Evolutionary conservation across 2,797 vertebrate genomes (phyloP), one percentile per base, ranked within the genome.

Genomic region (Myioborus miniatus): DNA sequence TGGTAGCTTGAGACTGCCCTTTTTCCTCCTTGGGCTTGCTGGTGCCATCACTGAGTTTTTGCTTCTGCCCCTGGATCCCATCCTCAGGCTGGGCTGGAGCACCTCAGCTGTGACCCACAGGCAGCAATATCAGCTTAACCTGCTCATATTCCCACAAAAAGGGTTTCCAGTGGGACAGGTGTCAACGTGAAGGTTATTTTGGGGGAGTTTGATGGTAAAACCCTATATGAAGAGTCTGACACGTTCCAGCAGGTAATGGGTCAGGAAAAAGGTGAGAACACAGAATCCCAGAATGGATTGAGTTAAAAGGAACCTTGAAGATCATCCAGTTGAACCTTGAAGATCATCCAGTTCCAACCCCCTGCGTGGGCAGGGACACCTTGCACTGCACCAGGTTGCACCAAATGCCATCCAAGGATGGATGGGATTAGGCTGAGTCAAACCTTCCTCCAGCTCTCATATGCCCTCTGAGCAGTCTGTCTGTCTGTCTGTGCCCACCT

Each of bases 161-260:
- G 20, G 29, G 29, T 13, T 64, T 56, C 43, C 49, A 47, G 30
- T 30, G 27, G 22, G 58, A 43, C 8, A 7, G 9, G 19, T 8
- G 34, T 36, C 34, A 36, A 36, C 34, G 34, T 47, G 62, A 32
- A 53, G 15, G 22, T 49, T 62, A 19, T 67, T 72, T 9, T 2
- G 4, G n/a, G 32, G 8, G 1, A 6, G 3, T 67, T 70, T 46
- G n/a, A 8, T 21, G 7, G 65, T 3, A 79, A 89, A 79, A 16
- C 11, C 29, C 30, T 7, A 13, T 11, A 9, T 2, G n/a, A 74
- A 47, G 20, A 27, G 7, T 29, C 27, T 15, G 53, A 49, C 0
- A 0, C 1, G 4, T 22, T 32, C 18, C 47, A 80, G 44, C 47
- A 19, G 3, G 24, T 4, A 20, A 43, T 0, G 3, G 47, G 15